These are phyloP conservation scores for Numenius phaeopus DNA, from an alignment of 2,797 vertebrate genomes.

Conservation along the genomic window DNA sequence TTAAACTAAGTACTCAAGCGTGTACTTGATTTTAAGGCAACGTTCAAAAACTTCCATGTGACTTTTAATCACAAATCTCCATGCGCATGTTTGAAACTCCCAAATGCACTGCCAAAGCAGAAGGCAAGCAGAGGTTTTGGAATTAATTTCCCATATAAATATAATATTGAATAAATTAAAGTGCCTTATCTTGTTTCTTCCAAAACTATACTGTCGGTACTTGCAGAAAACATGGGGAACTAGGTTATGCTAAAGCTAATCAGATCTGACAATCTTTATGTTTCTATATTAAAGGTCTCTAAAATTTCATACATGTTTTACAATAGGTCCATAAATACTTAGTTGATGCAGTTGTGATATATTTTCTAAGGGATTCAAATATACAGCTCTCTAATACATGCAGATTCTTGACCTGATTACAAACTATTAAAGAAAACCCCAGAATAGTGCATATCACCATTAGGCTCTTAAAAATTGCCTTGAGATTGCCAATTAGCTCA, in stretches of 20 bases:
- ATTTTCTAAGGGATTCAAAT: constrained; percentile 5
- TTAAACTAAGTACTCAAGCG: neutral
- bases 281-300: neutral
- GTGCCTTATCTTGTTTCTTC: neutral
- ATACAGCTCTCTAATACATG: neutral
- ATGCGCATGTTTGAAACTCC: neutral
- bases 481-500: constrained; percentile 73
- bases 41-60: neutral
- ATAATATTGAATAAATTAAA: neutral
- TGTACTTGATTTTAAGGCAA: neutral
- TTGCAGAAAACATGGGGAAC: neutral
- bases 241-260: neutral
- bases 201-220: neutral
- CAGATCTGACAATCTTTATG: neutral
- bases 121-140: neutral
- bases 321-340: neutral
- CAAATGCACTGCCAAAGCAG: neutral
- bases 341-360: neutral
- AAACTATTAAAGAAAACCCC: constrained; percentile 39
- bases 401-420: constrained; percentile 72
- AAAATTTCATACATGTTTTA: neutral
- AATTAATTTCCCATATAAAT: neutral
- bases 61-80: neutral
- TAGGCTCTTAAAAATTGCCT: constrained; percentile 45
- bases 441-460: constrained; percentile 20